Base-by-base conservation (phyloP, 2,888 invertebrate genomes). In the Pseudococcus longispinus region DNA sequence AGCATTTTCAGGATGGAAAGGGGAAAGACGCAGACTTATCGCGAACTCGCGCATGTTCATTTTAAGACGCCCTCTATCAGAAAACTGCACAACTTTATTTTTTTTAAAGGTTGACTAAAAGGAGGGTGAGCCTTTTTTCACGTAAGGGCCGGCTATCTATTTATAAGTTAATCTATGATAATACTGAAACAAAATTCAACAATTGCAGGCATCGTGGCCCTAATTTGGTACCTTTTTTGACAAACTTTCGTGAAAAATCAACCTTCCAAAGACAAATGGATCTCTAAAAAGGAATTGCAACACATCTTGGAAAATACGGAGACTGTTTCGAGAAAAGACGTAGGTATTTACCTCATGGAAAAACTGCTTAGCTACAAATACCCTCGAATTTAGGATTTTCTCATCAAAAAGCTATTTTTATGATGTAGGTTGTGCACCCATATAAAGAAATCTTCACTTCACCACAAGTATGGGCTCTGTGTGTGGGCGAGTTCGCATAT, bases 401-500 rank as follows among this genome's bases (percentile, higher is more conserved):
- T 37, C 37, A 37, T 4, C 2, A 37, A 1, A 37, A 1, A 6
- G 0, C 4, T 11, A 46, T 46, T 46, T 46, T 13, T 15, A 46
- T 46, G 44, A 15, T 15, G 29, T 32, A 70, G 70, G 8, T 70
- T 5, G 29, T 29, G 70, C 70, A 70, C 32, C 70, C 70, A 4
- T 70, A 70, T 18, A 29, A 8, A 29, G 32, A 70, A 29, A 70
- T 70, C 29, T 46, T 74, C n/a, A 85, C 85, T 15, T 85, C 85
- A 0, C 20, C 37, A 23, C 29, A 11, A 85, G 77, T 86, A 8
- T 86, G 86, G 86, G 86, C 86, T 8, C 13, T 80, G 18, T 44
- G 23, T 8, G 32, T 77, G 15, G 44, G 32, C 1, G 15, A 46
- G n/a, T 80, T 80, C 13, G 51, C 86, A 6, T 46, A 77, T 9